Conservation (phyloP, 2,113 vertebrate genomes). For the Poecilia latipinna region DNA sequence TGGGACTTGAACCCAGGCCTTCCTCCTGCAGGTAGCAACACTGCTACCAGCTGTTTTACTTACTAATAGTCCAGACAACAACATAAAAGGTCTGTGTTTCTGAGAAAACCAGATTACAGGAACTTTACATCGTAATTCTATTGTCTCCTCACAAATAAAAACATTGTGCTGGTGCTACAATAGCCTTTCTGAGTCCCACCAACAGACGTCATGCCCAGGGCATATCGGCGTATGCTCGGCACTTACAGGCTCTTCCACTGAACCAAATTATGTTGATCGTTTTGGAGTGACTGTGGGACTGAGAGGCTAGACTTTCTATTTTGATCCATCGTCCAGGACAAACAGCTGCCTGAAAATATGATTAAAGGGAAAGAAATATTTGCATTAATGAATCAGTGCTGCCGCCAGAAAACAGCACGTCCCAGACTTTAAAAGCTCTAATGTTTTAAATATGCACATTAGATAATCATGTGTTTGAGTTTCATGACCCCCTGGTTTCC, state of each 20-base stretch:
- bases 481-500: background rate
- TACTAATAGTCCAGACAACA: conserved; percentile 1
- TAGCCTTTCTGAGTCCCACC: background rate
- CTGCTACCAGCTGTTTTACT: no score
- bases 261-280: conserved; percentile 9
- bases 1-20: no score
- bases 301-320: conserved; percentile 15
- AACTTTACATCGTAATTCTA: background rate
- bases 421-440: conserved; percentile 30
- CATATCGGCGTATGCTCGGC: conserved; percentile 14
- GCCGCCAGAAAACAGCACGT: conserved; percentile 38
- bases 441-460: conserved; percentile 34
- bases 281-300: conserved; percentile 18
- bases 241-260: conserved; percentile 1
- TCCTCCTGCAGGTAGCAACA: no score
- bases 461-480: conserved; percentile 40
- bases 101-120: conserved; percentile 3
- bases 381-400: conserved; percentile 45
- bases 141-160: conserved; percentile 7
- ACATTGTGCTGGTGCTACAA: background rate
- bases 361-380: conserved; percentile 34
- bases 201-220: conserved; percentile 9
- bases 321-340: conserved; percentile 19
- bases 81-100: background rate
- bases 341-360: conserved; percentile 38